phyloP scores from a whole-genome alignment of 2,113 vertebrate genomes.

The Cyanoramphus novaezelandiae region DNA sequence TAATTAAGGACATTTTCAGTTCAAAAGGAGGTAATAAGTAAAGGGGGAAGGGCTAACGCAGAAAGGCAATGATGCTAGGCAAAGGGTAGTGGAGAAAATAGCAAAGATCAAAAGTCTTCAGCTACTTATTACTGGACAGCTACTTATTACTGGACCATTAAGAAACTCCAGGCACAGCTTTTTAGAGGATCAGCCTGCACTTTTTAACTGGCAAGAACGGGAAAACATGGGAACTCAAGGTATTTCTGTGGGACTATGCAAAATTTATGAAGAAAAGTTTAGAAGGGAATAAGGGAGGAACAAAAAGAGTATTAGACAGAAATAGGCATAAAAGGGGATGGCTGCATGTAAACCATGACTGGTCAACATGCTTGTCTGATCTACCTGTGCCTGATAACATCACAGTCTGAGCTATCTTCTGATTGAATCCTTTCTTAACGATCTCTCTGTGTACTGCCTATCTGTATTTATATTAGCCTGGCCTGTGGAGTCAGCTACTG shows the following conservation, averaged over 20 bases:
- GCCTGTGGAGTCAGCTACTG: not conserved
- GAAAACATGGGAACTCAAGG: not conserved
- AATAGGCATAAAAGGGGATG: not conserved
- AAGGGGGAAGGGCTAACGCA: not conserved
- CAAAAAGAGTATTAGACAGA: not conserved
- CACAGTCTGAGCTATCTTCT: not conserved
- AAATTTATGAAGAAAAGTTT: not conserved
- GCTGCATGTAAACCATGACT: not conserved
- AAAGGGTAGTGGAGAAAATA: not conserved
- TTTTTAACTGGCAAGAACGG: not conserved
- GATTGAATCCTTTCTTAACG: not conserved
- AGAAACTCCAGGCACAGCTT: not conserved
- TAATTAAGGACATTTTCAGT: not conserved
- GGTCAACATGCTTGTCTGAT: not conserved
- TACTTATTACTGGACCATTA: not conserved
- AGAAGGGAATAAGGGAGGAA: not conserved
- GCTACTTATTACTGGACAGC: not conserved
- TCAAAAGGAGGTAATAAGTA: not conserved
- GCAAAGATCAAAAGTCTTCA: not conserved
- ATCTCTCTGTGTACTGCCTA: too few species aligned
- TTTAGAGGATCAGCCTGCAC: not conserved
- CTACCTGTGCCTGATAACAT: not conserved
- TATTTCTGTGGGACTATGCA: not conserved
- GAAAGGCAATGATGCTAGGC: not conserved
- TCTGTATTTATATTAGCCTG: not conserved